Base-by-base conservation (phyloP, 2,113 vertebrate species). In the Myiozetetes cayanensis region DNA sequence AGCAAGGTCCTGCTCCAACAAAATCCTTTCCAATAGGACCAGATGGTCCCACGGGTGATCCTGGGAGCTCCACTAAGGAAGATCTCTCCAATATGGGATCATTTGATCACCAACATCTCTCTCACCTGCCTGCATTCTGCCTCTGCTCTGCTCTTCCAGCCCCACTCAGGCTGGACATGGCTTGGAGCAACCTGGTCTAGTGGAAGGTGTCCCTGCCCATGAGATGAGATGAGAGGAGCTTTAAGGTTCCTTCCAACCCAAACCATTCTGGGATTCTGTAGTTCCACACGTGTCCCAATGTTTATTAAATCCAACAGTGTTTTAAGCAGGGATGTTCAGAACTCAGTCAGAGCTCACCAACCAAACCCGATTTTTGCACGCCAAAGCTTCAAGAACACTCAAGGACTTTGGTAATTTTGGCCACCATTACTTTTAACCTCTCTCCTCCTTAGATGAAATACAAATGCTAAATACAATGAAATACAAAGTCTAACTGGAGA, bases 301-400 rank as follows among this genome's bases (percentile, higher is more conserved):
- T 3, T 12, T 74, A 56, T 41, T 37, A n/a, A 56, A 63, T 24
- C 11, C 17, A 56, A 31, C 15, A 9, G 2, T 20, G 44, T 39
- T 83, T 86, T 47, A 52, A 76, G 73, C 10, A 18, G 37, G 33
- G 10, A 55, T 31, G 14, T 31, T 78, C 47, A 46, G 24, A 31
- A 59, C 52, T 58, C n/a, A n/a, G 37, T 93, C 49, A 49, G 31
- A 81, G 37, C 75, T 80, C 70, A 71, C 24, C 74, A 71, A 58
- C 28, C 35, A 66, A 66, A 85, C 8, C 31, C 5, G 7, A 35
- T 24, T 47, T n/a, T 28, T 84, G 43, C 16, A 63, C 0, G 0
- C 66, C 44, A n/a, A 28, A 76, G 35, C 67, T 66, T 41, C 6
- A 2, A 58, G 44, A 90, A 35, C 0, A 2, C 41, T 75, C 41